A percentile compares a stretch with the other conserved stretches of the same genome.
Evolutionary conservation across 2,888 invertebrate genomes (phyloP).

Genomic region (Formica aserva): DNA sequence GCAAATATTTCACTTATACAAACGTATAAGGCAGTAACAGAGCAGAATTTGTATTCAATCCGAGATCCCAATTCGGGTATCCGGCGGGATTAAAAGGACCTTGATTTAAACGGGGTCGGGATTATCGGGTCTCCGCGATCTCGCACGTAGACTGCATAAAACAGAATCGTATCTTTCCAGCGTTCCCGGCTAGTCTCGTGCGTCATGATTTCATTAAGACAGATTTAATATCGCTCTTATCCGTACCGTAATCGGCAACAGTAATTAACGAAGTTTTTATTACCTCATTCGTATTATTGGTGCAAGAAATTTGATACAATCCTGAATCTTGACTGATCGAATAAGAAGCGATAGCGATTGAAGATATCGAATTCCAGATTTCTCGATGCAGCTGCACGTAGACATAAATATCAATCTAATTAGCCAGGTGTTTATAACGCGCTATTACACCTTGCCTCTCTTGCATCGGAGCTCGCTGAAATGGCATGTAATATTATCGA

Average conservation of each 20-base stretch:
- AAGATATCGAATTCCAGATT: background rate
- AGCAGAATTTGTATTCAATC: conserved; percentile 49
- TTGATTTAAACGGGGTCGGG: conserved; percentile 41
- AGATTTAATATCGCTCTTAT: conserved; percentile 39
- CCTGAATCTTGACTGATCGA: background rate
- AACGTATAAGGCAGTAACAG: conserved; percentile 19
- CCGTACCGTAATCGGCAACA: background rate
- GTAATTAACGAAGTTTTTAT: conserved; percentile 7
- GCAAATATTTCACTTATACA: conserved; percentile 34
- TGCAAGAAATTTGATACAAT: background rate
- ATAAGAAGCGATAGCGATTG: background rate
- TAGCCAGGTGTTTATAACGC: conserved; percentile 6
- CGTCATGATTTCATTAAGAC: conserved; percentile 17
- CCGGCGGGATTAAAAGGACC: conserved; percentile 44
- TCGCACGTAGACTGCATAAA: conserved; percentile 52
- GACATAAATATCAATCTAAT: conserved; percentile 23
- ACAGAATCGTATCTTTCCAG: conserved; percentile 44
- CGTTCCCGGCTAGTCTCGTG: background rate
- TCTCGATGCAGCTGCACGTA: background rate
- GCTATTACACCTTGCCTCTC: background rate
- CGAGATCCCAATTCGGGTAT: conserved; percentile 40
- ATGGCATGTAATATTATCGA: conserved; percentile 11
- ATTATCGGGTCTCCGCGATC: conserved; percentile 45
- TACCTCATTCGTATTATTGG: background rate
- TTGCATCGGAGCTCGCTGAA: background rate